Percentiles rank a stretch among this genome's conserved stretches.
Conservation (phyloP, 2,113 vertebrate species). For the Scomber colias region DNA sequence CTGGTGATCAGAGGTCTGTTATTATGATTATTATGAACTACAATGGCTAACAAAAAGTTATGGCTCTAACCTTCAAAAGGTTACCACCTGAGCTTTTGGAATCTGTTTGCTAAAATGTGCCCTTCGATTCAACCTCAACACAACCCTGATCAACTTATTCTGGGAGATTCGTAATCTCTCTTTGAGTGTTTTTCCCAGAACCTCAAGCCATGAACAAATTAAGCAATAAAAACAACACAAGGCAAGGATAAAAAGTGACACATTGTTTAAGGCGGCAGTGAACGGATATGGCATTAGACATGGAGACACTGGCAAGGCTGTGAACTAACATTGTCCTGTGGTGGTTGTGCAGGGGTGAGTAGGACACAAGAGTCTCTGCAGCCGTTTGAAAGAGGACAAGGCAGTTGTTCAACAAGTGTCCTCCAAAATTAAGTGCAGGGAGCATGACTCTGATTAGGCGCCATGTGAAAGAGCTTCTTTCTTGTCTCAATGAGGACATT, state of each 20-base stretch:
- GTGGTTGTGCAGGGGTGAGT: conserved; percentile 33
- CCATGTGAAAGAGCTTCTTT: conserved; percentile 83
- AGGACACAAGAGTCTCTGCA: conserved; percentile 50
- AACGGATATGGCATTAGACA: conserved; percentile 46
- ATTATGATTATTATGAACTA: neutral
- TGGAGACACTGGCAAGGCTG: conserved; percentile 36
- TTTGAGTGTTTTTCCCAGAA: conserved; percentile 25
- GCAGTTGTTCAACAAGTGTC: conserved; percentile 82
- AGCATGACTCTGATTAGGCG: conserved; percentile 85
- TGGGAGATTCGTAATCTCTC: conserved; percentile 13
- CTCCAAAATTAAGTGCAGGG: conserved; percentile 71
- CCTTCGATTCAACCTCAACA: conserved; percentile 1
- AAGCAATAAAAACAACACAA: conserved; percentile 34
- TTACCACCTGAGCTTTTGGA: neutral
- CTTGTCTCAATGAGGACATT: conserved; percentile 83
- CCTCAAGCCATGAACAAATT: conserved; percentile 23
- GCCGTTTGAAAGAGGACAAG: conserved; percentile 77
- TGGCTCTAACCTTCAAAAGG: neutral
- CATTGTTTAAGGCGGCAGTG: conserved; percentile 29
- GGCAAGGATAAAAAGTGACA: conserved; percentile 10
- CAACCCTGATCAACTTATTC: conserved; percentile 12
- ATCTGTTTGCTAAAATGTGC: conserved; percentile 20
- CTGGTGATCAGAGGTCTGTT: neutral
- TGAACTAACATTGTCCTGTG: conserved; percentile 58
- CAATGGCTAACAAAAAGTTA: neutral